These are phyloP conservation scores for Drosophila obscura DNA, from an alignment of 1,140 invertebrate genomes.

Conservation along the genomic window DNA sequence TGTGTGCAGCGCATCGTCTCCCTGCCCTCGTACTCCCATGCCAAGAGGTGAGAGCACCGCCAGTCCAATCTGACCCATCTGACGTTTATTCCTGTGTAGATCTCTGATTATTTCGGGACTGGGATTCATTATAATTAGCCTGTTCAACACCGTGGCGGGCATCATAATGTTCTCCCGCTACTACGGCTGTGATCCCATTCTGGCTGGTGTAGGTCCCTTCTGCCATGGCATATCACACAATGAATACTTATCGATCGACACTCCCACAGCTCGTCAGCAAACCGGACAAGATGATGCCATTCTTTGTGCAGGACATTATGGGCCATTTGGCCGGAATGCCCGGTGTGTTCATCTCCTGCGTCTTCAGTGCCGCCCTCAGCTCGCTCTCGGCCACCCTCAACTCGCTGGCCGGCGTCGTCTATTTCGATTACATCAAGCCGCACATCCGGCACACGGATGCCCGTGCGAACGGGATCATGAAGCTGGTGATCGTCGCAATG, in stretches of 20 bases:
- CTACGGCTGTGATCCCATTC: slow-evolving; percentile 89
- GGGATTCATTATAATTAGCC: slow-evolving; percentile 85
- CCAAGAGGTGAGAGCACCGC: slow-evolving; percentile 45
- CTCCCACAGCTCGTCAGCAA: slow-evolving; percentile 76
- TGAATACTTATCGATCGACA: background rate
- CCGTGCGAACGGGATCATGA: slow-evolving; percentile 87
- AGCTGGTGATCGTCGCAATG: slow-evolving; percentile 86
- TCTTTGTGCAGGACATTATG: slow-evolving; percentile 88
- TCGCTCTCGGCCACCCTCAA: slow-evolving; percentile 90
- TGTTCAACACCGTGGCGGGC: slow-evolving; percentile 87
- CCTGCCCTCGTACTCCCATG: slow-evolving; percentile 60
- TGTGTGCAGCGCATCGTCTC: slow-evolving; percentile 78
- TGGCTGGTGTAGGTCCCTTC: slow-evolving; percentile 84
- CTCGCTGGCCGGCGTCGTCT: slow-evolving; percentile 90
- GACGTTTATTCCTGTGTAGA: slow-evolving; percentile 55
- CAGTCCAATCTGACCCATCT: background rate
- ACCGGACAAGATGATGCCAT: slow-evolving; percentile 86
- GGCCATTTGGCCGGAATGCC: slow-evolving; percentile 86
- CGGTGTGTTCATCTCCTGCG: slow-evolving; percentile 88
- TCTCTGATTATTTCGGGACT: slow-evolving; percentile 84
- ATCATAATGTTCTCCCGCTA: slow-evolving; percentile 90
- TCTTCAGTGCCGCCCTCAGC: slow-evolving; percentile 89
- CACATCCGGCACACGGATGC: slow-evolving; percentile 85
- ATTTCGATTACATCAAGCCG: slow-evolving; percentile 89
- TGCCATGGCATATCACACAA: too few species aligned